A percentile compares a stretch with the other conserved stretches of the same genome.
These are phyloP conservation scores for Oncorhynchus clarkii DNA, from an alignment of 2,113 vertebrate species.

Conservation along the genomic window DNA sequence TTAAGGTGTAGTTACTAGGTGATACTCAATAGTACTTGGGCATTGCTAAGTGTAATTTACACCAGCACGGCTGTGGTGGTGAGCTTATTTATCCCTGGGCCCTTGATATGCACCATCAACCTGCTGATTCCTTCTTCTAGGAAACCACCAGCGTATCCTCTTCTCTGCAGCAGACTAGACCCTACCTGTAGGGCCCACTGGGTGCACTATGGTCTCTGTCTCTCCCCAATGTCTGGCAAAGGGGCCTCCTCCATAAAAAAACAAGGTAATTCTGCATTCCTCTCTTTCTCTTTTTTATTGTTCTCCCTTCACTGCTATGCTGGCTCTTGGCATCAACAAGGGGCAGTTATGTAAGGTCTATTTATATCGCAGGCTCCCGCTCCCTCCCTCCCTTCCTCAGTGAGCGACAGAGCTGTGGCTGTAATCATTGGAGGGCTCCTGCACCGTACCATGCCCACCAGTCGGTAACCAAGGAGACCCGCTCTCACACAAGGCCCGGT, in stretches of 20 bases:
- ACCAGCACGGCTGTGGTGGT: neutral
- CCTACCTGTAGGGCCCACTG: constrained; percentile 5
- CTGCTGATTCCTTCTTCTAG: constrained; percentile 47
- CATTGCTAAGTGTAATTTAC: no score
- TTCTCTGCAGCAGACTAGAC: constrained; percentile 19
- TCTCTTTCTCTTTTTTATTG: neutral
- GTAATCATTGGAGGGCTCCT: constrained; percentile 30
- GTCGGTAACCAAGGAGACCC: constrained; percentile 44
- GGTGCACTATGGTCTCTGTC: neutral
- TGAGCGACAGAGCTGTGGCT: constrained; percentile 51
- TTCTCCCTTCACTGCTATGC: constrained; percentile 43
- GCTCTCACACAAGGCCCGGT: constrained; percentile 22
- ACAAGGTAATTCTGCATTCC: constrained; percentile 43
- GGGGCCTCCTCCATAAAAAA: constrained; percentile 21
- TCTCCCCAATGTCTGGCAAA: constrained; percentile 22
- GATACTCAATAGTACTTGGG: no score
- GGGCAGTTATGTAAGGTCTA: constrained; percentile 71
- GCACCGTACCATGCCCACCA: constrained; percentile 20
- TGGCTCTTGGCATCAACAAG: constrained; percentile 68
- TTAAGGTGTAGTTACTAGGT: no score
- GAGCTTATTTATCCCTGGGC: neutral
- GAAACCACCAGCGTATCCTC: constrained; percentile 23
- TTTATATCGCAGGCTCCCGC: constrained; percentile 60
- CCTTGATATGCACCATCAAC: neutral
- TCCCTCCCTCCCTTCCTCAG: constrained; percentile 1